Evolutionary conservation across 2,888 invertebrate genomes (phyloP).

Genomic region (Carabus problematicus): DNA sequence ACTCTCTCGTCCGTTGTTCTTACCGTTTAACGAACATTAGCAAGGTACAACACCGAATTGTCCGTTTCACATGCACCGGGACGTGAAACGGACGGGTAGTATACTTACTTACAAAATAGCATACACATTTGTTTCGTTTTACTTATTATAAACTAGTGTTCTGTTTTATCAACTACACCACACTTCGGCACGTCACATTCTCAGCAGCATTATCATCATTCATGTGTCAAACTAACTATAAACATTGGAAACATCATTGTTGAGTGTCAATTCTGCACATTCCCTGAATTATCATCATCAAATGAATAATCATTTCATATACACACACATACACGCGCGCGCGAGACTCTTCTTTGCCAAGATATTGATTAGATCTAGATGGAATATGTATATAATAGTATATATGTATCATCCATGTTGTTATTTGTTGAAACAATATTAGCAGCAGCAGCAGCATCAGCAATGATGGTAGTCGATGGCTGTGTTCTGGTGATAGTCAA

Average conservation of each 20-base stretch:
- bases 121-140: not conserved
- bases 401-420: not conserved
- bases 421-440: not conserved
- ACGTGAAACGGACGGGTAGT: constrained; percentile 11
- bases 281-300: constrained; percentile 25
- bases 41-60: too few species aligned
- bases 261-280: constrained; percentile 19
- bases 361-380: not conserved
- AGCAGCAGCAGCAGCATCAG: not conserved
- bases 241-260: constrained; percentile 32
- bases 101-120: constrained; percentile 23
- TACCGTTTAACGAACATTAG: too few species aligned
- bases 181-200: constrained; percentile 11
- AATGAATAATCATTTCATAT: too few species aligned
- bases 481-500: too few species aligned
- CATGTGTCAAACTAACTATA: constrained; percentile 27
- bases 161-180: constrained; percentile 14
- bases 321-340: not conserved
- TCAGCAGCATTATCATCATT: too few species aligned
- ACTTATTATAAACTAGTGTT: constrained; percentile 1
- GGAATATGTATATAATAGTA: not conserved
- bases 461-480: too few species aligned
- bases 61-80: not conserved
- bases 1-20: too few species aligned
- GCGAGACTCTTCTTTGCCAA: not conserved